Percentiles rank a stretch among this genome's conserved stretches.
Evolutionary conservation across 2,888 invertebrate genomes (phyloP).

Genomic region (Stegana nigrithorax): DNA sequence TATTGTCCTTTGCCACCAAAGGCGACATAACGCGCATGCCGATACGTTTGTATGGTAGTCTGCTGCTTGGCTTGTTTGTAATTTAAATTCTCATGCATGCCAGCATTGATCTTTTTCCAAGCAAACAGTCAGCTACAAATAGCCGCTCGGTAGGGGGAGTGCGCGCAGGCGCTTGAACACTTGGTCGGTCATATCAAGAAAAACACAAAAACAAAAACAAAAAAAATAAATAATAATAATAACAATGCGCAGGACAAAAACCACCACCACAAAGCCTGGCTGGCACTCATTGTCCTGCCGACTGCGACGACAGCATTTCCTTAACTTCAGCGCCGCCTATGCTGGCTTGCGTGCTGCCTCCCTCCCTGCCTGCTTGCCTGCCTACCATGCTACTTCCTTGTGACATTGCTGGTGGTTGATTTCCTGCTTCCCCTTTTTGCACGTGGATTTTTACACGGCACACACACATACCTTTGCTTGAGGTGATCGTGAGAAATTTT

Average conservation of each 20-base stretch:
- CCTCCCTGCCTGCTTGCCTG: slow-evolving; percentile 40
- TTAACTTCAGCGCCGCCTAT: slow-evolving; percentile 27
- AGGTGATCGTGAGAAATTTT: slow-evolving; percentile 63
- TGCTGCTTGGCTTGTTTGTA: slow-evolving; percentile 45
- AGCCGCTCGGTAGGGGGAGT: slow-evolving; percentile 3
- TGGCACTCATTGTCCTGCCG: slow-evolving; percentile 11
- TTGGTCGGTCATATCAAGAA: neutral
- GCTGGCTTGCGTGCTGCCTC: slow-evolving; percentile 51
- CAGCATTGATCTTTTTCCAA: slow-evolving; percentile 19
- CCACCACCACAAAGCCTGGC: slow-evolving; percentile 1
- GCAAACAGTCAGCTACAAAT: too few relatives aligned
- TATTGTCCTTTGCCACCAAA: slow-evolving; percentile 40
- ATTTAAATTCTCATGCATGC: slow-evolving; percentile 58
- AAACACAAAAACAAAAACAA: slow-evolving; percentile 7
- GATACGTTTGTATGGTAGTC: slow-evolving; percentile 45
- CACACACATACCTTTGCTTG: slow-evolving; percentile 29
- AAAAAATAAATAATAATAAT: neutral
- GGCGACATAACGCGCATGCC: slow-evolving; percentile 39
- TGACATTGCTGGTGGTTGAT: slow-evolving; percentile 41
- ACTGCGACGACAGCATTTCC: neutral
- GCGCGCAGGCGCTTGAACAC: slow-evolving; percentile 22
- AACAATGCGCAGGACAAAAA: neutral
- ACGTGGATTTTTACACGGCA: slow-evolving; percentile 56
- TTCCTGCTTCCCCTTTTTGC: slow-evolving; percentile 62
- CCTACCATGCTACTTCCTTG: slow-evolving; percentile 40